Base-by-base conservation (phyloP, 2,113 vertebrate species). In the Ursus arctos region DNA sequence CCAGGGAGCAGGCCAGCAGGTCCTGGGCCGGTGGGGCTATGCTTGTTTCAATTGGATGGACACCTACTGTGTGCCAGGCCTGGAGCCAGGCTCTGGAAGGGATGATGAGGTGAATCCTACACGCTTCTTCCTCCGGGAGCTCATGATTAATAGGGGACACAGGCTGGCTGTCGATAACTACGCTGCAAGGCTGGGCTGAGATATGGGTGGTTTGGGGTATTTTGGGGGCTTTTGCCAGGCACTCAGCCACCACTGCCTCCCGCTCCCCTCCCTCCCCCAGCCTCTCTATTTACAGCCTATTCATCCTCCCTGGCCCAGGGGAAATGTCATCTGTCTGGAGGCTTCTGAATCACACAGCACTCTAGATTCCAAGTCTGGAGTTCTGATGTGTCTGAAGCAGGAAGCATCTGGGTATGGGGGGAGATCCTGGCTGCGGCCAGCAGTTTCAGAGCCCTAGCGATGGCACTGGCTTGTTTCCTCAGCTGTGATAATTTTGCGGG, bases 1-100 rank as follows among this genome's bases (percentile, higher is more conserved):
- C 88, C 90, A 33, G 89, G 53, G 95, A 85, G 82, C 21, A 16
- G 93, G 74, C 89, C 95, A 91, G 86, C 74, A 91, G 76, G 90
- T 88, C 59, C 90, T 57, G 67, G 87, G 43, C 43, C 83, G 51
- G 74, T 28, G 26, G 88, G 77, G 91, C 77, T 18, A 22, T 4
- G n/a, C 61, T 92, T 15, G 9, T 88, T 80, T 63, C 69, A 47
- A 47, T 81, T 83, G 7, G 24, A n/a, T 43, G 95, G 90, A 59
- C 16, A 81, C 82, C 76, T 95, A 53, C 79, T 83, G 72, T 86
- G 93, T 85, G 51, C 79, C 57, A 83, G 88, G 91, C 69, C 91
- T 13, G 57, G 53, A 93, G 85, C 88, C 71, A 95, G 94, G 65
- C 51, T 83, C 86, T 22, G 36, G 74, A 79, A 96, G 69, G 53